These are phyloP conservation scores for Sula dactylatra DNA, from an alignment of 2,113 vertebrate species.

Conservation along the genomic window DNA sequence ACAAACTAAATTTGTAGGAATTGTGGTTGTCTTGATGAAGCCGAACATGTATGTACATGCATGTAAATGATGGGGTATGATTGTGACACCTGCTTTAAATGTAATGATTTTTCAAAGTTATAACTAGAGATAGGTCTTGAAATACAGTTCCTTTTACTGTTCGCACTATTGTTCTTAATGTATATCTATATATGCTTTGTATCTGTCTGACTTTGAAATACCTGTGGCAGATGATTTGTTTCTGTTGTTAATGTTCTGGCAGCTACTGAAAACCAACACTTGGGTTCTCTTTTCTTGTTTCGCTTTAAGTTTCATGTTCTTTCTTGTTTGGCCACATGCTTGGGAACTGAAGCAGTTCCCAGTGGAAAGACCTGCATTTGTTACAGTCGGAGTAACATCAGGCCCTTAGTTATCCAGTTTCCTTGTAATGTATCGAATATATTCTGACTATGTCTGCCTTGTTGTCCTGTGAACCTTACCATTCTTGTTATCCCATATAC, in stretches of 20 bases:
- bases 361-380: background rate
- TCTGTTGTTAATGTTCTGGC: background rate
- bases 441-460: background rate
- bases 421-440: background rate
- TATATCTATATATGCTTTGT: background rate
- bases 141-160: background rate
- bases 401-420: background rate
- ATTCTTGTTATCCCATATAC: background rate
- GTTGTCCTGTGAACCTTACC: background rate
- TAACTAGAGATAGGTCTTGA: background rate
- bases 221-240: background rate
- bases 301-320: background rate
- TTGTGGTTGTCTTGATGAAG: background rate
- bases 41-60: background rate
- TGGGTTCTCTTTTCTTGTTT: background rate
- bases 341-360: background rate
- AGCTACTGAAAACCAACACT: background rate
- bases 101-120: background rate
- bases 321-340: slow-evolving; percentile 19
- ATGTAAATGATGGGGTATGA: background rate
- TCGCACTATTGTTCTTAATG: background rate
- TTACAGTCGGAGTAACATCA: background rate
- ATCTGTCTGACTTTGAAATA: background rate
- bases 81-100: background rate
- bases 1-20: background rate